Base-by-base conservation (phyloP, 1,140 invertebrate species). In the Lepidurus couesii region DNA sequence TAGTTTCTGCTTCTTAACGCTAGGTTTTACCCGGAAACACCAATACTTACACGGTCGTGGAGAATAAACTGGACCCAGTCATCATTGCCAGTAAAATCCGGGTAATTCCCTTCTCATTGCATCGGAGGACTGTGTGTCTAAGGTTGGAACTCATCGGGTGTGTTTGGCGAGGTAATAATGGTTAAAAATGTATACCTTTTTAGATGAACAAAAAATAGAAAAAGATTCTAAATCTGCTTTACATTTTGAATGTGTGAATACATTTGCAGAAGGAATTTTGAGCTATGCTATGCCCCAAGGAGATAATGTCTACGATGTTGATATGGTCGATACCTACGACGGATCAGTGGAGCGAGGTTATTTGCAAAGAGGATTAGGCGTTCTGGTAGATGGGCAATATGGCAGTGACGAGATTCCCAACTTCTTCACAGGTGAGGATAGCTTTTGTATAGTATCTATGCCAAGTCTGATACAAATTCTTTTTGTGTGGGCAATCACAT, bases 91-190 rank as follows among this genome's bases (percentile, higher is more conserved):
- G 90, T 73, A 93, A 91, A 87, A 90, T 97, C 74, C 90, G 95
- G 73, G 93, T 97, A 84, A 91, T 95, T 83, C 95, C 95, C 16
- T 95, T 92, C 85, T 93, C 93, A 76, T 89, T 91, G 78, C 92
- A 95, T 84, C 92, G 93, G 42, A 87, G 95, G 74, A 97, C 95
- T 0, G 93, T 97, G 24, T 97, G 95, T 85, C 92, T 97, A 91
- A 87, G 95, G 81, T 93, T 96, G 10, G 95, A 97, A 86, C 86
- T 97, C 76, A 92, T 94, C 82, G 94, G 94, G 78, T 96, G 94
- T 84, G 88, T 88, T 73, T 94, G 93, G 91, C 90, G 90, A 88
- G 92, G 93, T 95, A 89, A 90, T 92, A 91, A n/a, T 65, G n/a
- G 1, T 16, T 9, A 65, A 34, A 34, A 34, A 34, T 4, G 2